These are phyloP conservation scores for Anolis apletophallus DNA, from an alignment of 2,797 vertebrate genomes.

Conservation along the genomic window DNA sequence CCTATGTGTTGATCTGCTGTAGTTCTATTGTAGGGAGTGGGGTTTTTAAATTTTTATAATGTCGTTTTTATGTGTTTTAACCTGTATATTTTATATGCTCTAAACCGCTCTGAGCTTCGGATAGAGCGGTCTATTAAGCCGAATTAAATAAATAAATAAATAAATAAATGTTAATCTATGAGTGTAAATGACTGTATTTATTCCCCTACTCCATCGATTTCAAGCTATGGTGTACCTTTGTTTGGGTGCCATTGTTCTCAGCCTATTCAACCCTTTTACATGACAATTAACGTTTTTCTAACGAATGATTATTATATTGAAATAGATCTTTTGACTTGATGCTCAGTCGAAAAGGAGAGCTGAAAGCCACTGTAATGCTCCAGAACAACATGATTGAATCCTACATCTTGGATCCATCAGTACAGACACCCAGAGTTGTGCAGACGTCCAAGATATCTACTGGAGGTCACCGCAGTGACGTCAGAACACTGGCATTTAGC, in stretches of 20 bases:
- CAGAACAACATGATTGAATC: constrained; percentile 94
- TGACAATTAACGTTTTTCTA: background rate
- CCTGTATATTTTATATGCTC: too few relatives aligned
- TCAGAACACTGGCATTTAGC: constrained; percentile 93
- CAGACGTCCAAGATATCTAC: constrained; percentile 86
- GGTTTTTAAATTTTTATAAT: too few relatives aligned
- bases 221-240: background rate
- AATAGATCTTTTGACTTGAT: constrained; percentile 90
- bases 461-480: constrained; percentile 91
- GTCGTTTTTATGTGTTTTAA: too few relatives aligned
- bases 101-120: too few relatives aligned
- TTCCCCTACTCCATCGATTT: background rate
- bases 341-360: constrained; percentile 85
- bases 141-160: too few relatives aligned
- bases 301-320: constrained; percentile 15
- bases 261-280: background rate
- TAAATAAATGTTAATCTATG: too few relatives aligned
- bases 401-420: constrained; percentile 79
- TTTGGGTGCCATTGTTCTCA: background rate
- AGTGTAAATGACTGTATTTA: background rate
- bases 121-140: too few relatives aligned
- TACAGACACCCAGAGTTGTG: constrained; percentile 74
- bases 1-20: too few relatives aligned
- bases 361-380: constrained; percentile 90
- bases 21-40: too few relatives aligned